These are phyloP conservation scores for Pogoniulus pusillus DNA, from an alignment of 2,797 vertebrate species.

Conservation along the genomic window DNA sequence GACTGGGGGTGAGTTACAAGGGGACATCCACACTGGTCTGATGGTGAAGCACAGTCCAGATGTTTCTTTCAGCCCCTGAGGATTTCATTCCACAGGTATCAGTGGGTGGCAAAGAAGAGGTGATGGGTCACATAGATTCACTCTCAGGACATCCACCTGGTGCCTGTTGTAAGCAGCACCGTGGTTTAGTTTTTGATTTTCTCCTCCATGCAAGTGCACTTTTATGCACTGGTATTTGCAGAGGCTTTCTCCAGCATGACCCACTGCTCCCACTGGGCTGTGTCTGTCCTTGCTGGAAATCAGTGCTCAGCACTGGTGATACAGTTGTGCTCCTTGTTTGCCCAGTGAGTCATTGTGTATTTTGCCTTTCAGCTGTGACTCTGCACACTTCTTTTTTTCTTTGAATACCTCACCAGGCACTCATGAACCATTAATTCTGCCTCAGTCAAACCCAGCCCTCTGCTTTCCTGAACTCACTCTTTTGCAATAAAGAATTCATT, in stretches of 20 bases:
- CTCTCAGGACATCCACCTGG: background rate
- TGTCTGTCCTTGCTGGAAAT: conserved; percentile 9
- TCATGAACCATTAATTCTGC: conserved; percentile 36
- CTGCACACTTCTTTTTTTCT: conserved; percentile 24
- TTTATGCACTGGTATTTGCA: background rate
- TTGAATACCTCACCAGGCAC: background rate
- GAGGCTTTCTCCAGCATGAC: background rate
- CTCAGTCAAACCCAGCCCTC: background rate
- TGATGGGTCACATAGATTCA: background rate
- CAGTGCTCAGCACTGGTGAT: background rate
- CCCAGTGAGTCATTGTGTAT: conserved; percentile 75
- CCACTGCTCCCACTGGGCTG: background rate
- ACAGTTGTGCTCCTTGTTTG: conserved; percentile 33
- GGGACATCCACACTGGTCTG: fast-evolving
- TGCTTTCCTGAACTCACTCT: background rate
- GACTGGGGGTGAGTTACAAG: background rate
- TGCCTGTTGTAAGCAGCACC: background rate
- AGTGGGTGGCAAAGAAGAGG: background rate
- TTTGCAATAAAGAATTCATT: background rate
- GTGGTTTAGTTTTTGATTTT: background rate
- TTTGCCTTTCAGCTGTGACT: conserved; percentile 59
- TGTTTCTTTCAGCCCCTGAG: background rate
- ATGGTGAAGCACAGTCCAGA: too few relatives aligned
- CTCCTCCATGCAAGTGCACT: background rate
- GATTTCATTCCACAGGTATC: fast-evolving